These are phyloP conservation scores for Pavo muticus DNA, from an alignment of 2,113 vertebrate genomes.

Conservation along the genomic window DNA sequence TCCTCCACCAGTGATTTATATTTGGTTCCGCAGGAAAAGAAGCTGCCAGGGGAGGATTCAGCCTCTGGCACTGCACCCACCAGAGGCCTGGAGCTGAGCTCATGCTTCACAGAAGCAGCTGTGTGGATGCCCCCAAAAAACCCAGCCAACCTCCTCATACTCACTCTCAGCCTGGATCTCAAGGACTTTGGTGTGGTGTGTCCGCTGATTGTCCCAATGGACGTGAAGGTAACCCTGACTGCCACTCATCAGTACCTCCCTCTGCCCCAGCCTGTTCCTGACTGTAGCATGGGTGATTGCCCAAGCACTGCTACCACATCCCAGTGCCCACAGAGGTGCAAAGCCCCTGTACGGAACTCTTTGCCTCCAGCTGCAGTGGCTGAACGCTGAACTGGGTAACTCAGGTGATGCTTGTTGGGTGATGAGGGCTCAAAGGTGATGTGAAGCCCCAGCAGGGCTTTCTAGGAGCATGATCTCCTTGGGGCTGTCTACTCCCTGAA, in stretches of 20 bases:
- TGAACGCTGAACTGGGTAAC: neutral
- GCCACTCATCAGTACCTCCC: neutral
- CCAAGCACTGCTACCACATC: neutral
- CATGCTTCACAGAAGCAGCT: neutral
- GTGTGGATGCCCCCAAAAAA: neutral
- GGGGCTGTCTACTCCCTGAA: neutral
- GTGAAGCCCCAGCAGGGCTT: neutral
- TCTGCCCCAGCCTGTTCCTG: neutral
- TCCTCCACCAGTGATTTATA: constrained; percentile 59
- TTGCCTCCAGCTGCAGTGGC: neutral
- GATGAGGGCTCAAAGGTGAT: neutral
- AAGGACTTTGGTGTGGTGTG: neutral
- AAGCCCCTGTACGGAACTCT: neutral
- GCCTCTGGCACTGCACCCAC: neutral
- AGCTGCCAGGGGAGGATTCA: neutral
- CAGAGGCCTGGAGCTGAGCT: neutral
- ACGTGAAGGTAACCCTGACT: neutral
- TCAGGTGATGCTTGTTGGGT: neutral
- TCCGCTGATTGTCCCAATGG: neutral
- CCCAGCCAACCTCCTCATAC: neutral
- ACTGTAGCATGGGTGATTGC: rapidly evolving
- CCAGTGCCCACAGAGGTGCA: neutral
- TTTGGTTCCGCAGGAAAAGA: constrained; percentile 41
- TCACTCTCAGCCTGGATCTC: neutral
- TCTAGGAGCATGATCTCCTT: neutral